A percentile compares a stretch with the other conserved stretches of the same genome.
Conservation (phyloP, 1,140 invertebrate species). For the Acyrthosiphon pisum region DNA sequence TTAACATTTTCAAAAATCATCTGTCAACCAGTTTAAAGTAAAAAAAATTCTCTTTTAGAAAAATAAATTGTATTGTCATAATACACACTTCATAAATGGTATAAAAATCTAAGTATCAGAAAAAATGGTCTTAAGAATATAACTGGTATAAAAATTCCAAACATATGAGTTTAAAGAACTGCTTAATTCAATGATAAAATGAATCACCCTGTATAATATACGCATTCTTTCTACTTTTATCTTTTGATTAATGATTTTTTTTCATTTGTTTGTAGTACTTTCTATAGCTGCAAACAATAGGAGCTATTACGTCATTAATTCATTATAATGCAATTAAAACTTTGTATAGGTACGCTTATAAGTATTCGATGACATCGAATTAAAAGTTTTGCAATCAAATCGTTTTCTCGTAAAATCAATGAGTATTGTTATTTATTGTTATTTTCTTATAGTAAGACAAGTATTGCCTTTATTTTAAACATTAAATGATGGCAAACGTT, state of each 20-base stretch:
- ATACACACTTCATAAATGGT: neutral
- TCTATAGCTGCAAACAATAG: neutral
- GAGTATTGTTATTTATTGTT: neutral
- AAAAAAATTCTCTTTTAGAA: neutral
- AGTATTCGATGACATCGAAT: neutral
- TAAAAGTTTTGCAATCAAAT: slow-evolving; percentile 19
- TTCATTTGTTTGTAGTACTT: neutral
- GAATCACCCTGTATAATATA: neutral
- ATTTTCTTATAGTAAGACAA: neutral
- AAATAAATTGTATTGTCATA: neutral
- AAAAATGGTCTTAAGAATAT: neutral
- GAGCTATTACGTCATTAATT: neutral
- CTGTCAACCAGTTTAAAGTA: too few relatives aligned
- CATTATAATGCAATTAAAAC: slow-evolving; percentile 12
- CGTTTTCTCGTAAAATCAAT: neutral
- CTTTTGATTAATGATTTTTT: slow-evolving; percentile 10
- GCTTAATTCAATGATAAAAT: neutral
- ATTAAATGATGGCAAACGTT: neutral
- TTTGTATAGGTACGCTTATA: neutral
- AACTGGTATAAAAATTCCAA: neutral
- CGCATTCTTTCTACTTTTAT: neutral
- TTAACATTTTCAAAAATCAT: too few relatives aligned
- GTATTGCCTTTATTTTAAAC: neutral
- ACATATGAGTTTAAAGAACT: neutral
- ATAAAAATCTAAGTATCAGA: neutral